Conservation (phyloP, 2,113 vertebrate species). For the Protomyctophum bolini region DNA sequence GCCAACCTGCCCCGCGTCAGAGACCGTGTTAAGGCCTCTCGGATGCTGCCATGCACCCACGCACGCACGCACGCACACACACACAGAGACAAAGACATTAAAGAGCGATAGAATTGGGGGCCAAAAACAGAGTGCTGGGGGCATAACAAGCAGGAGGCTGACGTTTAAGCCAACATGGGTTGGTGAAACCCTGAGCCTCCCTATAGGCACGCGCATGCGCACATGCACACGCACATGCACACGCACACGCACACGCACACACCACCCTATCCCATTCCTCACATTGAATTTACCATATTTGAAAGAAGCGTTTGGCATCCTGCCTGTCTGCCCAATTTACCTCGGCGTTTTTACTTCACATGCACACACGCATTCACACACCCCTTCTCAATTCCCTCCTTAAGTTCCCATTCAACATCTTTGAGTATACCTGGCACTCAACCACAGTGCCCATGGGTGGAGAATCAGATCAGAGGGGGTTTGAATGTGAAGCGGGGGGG, state of each 20-base stretch:
- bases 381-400: background rate
- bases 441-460: background rate
- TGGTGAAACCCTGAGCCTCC: too few relatives aligned
- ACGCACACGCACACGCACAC: background rate
- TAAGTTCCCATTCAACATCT: too few relatives aligned
- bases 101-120: constrained; percentile 18
- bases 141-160: background rate
- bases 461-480: constrained; percentile 9
- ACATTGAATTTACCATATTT: background rate
- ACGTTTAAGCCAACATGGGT: too few relatives aligned
- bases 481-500: background rate
- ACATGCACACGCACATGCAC: background rate
- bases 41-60: constrained; percentile 27
- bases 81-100: constrained; percentile 22
- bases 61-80: background rate
- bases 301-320: background rate
- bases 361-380: background rate
- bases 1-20: constrained; percentile 9
- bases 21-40: constrained; percentile 26
- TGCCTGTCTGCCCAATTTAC: background rate
- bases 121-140: constrained; percentile 20
- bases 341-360: background rate
- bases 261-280: background rate
- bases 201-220: background rate
- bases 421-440: background rate